phyloP scores from a whole-genome alignment of 2,113 vertebrate species.

The Serilophus lunatus region DNA sequence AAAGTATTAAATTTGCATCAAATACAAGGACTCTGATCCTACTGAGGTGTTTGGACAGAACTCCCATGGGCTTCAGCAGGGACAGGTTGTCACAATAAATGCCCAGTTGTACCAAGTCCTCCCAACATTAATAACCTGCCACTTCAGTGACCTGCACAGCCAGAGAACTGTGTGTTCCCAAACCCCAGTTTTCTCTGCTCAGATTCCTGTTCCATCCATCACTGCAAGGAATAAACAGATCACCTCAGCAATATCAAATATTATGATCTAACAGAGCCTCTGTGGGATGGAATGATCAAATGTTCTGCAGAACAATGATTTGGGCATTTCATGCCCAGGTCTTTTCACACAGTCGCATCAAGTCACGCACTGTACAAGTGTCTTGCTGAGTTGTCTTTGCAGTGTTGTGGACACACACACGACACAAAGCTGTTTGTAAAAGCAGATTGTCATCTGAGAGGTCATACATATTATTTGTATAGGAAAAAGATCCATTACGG shows the following conservation, averaged over 20 bases:
- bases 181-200: background rate
- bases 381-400: background rate
- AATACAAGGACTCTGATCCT: background rate
- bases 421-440: background rate
- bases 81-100: background rate
- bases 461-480: background rate
- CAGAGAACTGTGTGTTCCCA: background rate
- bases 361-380: background rate
- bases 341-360: background rate
- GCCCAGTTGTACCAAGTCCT: background rate
- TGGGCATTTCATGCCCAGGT: background rate
- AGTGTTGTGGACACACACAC: background rate
- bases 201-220: background rate
- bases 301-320: background rate
- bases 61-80: background rate
- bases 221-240: background rate
- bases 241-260: background rate
- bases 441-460: too few species aligned
- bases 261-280: fast-evolving
- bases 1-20: background rate
- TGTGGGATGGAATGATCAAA: background rate
- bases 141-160: background rate
- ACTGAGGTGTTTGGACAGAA: background rate
- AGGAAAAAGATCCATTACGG: background rate
- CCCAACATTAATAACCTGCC: background rate